Evolutionary conservation across 1,140 invertebrate species (phyloP).

Genomic region (Drosophila arawakana): DNA sequence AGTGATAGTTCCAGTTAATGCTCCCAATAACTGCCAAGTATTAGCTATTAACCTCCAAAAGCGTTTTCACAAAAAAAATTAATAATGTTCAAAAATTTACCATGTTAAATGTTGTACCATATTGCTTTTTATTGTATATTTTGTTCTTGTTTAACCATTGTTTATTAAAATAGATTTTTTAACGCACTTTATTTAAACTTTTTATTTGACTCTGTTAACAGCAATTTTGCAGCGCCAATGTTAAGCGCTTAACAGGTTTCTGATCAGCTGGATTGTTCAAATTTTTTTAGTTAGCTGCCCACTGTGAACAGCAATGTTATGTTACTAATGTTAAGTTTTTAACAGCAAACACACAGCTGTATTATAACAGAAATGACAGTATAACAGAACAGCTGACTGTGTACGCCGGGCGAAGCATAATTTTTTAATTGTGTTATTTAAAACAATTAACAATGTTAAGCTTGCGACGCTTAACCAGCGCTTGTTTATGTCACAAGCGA

Average conservation of each 20-base stretch:
- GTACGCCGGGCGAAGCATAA: not conserved
- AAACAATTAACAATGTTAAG: slow-evolving; percentile 50
- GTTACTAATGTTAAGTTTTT: not conserved
- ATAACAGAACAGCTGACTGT: slow-evolving; percentile 11
- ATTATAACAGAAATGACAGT: not conserved
- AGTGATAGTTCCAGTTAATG: slow-evolving; percentile 27
- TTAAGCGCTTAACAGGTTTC: no score
- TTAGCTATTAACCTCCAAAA: slow-evolving; percentile 28
- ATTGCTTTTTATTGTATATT: slow-evolving; percentile 24
- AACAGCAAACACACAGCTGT: slow-evolving; percentile 14
- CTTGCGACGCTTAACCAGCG: slow-evolving; percentile 20
- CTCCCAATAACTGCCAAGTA: slow-evolving; percentile 33
- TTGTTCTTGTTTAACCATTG: slow-evolving; percentile 41
- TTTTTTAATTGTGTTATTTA: slow-evolving; percentile 14
- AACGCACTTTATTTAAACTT: not conserved
- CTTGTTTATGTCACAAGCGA: slow-evolving; percentile 25
- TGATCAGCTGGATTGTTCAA: no score
- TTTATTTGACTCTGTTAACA: not conserved
- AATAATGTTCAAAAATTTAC: slow-evolving; percentile 36
- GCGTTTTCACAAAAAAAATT: slow-evolving; percentile 18
- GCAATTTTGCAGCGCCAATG: not conserved
- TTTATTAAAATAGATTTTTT: slow-evolving; percentile 47
- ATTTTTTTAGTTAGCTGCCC: no score
- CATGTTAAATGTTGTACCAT: slow-evolving; percentile 34
- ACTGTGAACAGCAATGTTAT: no score